A percentile compares a stretch with the other conserved stretches of the same genome.
These are phyloP conservation scores for Cinclus cinclus DNA, from an alignment of 2,113 vertebrate species.

Conservation along the genomic window DNA sequence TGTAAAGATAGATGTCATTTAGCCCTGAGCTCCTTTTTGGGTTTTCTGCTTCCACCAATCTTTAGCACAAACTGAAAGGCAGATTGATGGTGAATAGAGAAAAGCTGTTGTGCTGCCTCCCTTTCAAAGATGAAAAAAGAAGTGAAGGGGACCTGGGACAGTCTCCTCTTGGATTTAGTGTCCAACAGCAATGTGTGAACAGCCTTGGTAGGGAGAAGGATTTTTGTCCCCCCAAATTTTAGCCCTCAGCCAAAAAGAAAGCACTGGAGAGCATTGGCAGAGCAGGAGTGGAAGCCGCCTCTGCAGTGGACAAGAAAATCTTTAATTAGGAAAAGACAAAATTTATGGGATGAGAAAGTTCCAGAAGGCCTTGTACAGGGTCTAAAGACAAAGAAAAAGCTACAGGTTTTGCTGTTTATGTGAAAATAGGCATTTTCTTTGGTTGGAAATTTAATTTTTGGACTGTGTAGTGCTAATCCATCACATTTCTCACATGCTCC, in stretches of 20 bases:
- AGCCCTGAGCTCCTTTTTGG: neutral
- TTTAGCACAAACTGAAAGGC: neutral
- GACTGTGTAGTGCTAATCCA: neutral
- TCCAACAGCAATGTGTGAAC: neutral
- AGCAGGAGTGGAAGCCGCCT: neutral
- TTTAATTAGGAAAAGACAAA: neutral
- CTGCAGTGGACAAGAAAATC: neutral
- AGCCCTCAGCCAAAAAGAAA: neutral
- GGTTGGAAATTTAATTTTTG: neutral
- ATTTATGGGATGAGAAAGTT: neutral
- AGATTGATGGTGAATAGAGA: neutral
- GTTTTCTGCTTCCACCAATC: neutral
- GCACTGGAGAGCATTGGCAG: neutral
- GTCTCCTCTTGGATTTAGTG: neutral
- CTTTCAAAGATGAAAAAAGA: neutral
- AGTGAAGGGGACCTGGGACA: neutral
- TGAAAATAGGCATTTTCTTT: neutral
- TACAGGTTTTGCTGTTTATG: neutral
- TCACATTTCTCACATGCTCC: neutral
- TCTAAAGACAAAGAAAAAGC: neutral
- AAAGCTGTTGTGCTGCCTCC: neutral
- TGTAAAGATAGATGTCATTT: neutral
- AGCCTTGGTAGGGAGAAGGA: neutral
- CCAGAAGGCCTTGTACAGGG: neutral
- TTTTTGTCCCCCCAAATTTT: neutral